Evolutionary conservation across 2,113 vertebrate species (phyloP).

Genomic region (Pelvicachromis taeniatus): DNA sequence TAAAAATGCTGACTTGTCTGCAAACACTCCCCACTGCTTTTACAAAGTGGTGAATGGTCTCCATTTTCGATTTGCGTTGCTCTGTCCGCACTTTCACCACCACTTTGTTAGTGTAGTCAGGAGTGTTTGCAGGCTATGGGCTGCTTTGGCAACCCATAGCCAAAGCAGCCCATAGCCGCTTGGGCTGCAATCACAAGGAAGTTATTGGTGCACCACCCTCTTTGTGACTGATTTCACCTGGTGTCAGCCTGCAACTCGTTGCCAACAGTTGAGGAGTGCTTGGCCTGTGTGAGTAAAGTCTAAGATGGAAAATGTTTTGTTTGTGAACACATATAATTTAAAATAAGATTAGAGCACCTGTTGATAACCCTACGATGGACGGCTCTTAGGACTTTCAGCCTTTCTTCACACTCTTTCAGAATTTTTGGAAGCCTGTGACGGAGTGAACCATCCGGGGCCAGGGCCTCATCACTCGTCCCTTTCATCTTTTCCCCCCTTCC

Average conservation of each 20-base stretch:
- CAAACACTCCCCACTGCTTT: too few relatives aligned
- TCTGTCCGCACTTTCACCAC: too few relatives aligned
- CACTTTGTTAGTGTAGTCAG: too few relatives aligned
- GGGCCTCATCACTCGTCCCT: not conserved
- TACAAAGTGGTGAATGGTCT: not conserved
- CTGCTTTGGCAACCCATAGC: too few relatives aligned
- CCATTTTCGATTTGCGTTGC: not conserved
- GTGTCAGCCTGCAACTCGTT: not conserved
- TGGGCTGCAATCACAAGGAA: too few relatives aligned
- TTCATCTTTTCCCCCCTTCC: slow-evolving; percentile 24
- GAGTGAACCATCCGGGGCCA: slow-evolving; percentile 5
- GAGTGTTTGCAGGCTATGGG: too few relatives aligned
- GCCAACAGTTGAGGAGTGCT: not conserved
- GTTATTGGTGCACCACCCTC: too few relatives aligned
- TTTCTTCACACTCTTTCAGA: slow-evolving; percentile 70
- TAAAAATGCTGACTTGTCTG: too few relatives aligned
- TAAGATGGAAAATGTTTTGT: not conserved
- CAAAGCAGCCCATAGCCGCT: too few relatives aligned
- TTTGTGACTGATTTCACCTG: not conserved
- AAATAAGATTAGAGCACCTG: slow-evolving; percentile 36
- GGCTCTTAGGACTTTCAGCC: slow-evolving; percentile 70
- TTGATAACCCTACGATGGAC: slow-evolving; percentile 75
- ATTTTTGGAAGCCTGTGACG: slow-evolving; percentile 57
- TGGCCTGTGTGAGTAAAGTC: not conserved
- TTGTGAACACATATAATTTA: not conserved